Conservation (phyloP, 2,113 vertebrate genomes). For the Felis chaus region DNA sequence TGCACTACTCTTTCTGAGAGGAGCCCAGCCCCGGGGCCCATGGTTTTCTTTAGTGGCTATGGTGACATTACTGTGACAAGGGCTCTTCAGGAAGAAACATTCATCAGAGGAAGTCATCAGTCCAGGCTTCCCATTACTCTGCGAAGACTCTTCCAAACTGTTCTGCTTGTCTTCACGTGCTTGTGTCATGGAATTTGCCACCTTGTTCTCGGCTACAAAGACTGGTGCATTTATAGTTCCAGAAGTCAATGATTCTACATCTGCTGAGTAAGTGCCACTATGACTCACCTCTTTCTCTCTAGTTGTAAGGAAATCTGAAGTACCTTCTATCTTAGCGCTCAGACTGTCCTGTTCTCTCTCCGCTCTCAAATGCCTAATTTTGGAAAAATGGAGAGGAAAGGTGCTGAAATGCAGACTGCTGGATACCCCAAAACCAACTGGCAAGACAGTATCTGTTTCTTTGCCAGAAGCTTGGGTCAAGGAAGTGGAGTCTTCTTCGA, state of each 20-base stretch:
- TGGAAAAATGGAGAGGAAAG: background rate
- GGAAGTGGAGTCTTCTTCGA: conserved; percentile 53
- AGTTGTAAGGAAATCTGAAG: conserved; percentile 56
- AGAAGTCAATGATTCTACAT: conserved; percentile 61
- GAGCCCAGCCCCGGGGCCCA: conserved; percentile 5
- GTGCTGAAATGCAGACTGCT: conserved; percentile 43
- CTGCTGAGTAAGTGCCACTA: conserved; percentile 45
- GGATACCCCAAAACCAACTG: conserved; percentile 30
- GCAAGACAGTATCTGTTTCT: conserved; percentile 33
- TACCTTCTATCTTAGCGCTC: conserved; percentile 55
- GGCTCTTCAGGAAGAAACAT: conserved; percentile 70
- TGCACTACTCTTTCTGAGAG: conserved; percentile 47
- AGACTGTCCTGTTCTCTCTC: conserved; percentile 58
- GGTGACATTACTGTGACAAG: conserved; percentile 32
- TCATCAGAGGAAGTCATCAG: conserved; percentile 43
- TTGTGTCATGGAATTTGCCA: background rate
- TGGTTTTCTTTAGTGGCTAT: background rate
- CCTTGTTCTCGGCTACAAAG: background rate
- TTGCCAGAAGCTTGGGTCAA: conserved; percentile 51
- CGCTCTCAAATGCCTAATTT: conserved; percentile 47
- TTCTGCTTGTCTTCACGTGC: conserved; percentile 34
- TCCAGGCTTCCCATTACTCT: conserved; percentile 57
- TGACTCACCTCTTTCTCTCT: conserved; percentile 67
- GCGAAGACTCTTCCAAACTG: background rate
- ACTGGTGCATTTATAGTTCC: conserved; percentile 35